These are phyloP conservation scores for Myotis brandtii DNA, from an alignment of 2,113 vertebrate species.

Conservation along the genomic window DNA sequence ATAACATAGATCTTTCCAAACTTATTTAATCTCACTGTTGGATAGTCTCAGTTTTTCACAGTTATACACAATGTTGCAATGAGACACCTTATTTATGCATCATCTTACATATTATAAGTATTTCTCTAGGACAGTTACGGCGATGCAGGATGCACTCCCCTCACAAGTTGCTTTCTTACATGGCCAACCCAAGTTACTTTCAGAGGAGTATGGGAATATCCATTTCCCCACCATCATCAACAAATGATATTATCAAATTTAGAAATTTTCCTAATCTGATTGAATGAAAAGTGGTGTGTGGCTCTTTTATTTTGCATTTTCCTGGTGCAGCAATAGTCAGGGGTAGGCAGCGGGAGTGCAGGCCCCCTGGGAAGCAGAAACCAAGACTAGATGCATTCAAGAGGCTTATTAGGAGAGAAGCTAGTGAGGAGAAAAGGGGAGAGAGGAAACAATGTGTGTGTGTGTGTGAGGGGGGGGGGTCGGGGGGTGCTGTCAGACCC, in stretches of 20 bases:
- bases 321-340: background rate
- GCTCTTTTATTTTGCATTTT: background rate
- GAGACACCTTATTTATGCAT: background rate
- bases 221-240: background rate
- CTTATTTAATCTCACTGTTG: background rate
- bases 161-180: background rate
- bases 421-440: background rate
- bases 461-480: background rate
- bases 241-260: background rate
- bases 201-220: background rate
- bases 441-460: background rate
- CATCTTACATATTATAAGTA: background rate
- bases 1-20: background rate
- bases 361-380: background rate
- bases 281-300: background rate
- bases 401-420: background rate
- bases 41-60: background rate
- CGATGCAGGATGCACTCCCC: background rate
- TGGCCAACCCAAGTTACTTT: background rate
- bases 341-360: background rate
- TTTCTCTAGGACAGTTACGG: background rate
- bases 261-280: background rate
- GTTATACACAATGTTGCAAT: background rate
- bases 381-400: background rate
- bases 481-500: background rate